Base-by-base conservation (phyloP, 2,888 invertebrate species). In the Latrodectus hesperus region DNA sequence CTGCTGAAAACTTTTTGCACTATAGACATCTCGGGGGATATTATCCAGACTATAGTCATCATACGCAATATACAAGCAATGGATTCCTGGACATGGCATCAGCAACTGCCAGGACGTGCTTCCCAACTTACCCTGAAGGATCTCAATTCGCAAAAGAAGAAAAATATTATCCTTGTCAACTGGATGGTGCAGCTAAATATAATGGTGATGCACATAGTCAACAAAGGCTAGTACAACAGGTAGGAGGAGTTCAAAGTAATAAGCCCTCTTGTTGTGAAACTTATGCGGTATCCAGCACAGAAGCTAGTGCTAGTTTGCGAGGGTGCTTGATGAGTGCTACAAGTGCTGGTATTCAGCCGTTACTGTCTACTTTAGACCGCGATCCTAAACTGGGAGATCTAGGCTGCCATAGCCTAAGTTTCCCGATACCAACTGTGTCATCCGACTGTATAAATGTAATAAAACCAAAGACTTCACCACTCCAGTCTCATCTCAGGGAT, bases 1-100 rank as follows among this genome's bases (percentile, higher is more conserved):
- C 91, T 6, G 95, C 96, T 12, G 97, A 97, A 91, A 97, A 97
- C 91, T 97, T 97, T 93, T 96, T 96, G 92, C 97, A 97, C 92
- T 97, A 97, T 60, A 53, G 88, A 26, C 88, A 81, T 73, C 72
- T 89, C 38, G 88, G 89, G 38, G 83, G 88, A 12, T 89, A 83
- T 64, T 88, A 84, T 73, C 84, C 89, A 9, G 89, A 89, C 53
- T 89, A 89, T 60, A 79, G 80, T 55, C 85, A 89, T 52, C 89
- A 89, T 52, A 76, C 90, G 22, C 89, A 90, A 75, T 95, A 85
- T 67, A 80, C 90, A 26, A 89, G 90, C 70, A 97, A 97, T 91
- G 97, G 97, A 8, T 97, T 97, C 92, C 93, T 97, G 87, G 96
- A 96, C 91, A 95, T 96, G 90, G 94, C 95, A 16, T 74, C 90